Percentiles rank a stretch among this genome's conserved stretches.
Evolutionary conservation across 2,797 vertebrate species (phyloP).

Genomic region (Scleropages formosus): DNA sequence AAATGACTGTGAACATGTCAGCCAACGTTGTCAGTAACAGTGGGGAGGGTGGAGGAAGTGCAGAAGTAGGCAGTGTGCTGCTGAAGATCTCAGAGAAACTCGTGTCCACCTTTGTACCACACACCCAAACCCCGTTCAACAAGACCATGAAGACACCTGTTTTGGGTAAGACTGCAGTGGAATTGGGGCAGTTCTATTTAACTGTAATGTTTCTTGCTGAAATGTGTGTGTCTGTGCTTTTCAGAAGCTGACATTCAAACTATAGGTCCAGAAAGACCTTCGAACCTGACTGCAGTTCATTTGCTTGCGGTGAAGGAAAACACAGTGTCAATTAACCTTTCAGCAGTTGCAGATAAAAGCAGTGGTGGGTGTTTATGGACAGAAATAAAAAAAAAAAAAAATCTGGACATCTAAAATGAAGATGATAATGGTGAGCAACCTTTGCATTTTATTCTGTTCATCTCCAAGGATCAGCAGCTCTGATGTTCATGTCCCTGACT

Average conservation of each 20-base stretch:
- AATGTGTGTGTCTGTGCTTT: background rate
- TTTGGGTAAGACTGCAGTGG: constrained; percentile 48
- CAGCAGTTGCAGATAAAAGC: constrained; percentile 42
- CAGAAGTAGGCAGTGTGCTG: constrained; percentile 41
- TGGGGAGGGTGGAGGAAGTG: constrained; percentile 30
- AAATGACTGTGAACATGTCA: constrained; percentile 33
- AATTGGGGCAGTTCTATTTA: background rate
- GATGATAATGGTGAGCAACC: background rate
- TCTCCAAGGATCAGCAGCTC: constrained; percentile 52
- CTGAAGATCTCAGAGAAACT: constrained; percentile 51
- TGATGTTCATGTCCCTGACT: constrained; percentile 48
- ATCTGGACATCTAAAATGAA: background rate
- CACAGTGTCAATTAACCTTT: constrained; percentile 52
- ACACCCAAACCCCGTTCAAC: constrained; percentile 28
- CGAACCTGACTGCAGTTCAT: background rate
- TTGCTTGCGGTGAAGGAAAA: constrained; percentile 42
- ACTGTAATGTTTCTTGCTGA: background rate
- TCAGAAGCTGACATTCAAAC: constrained; percentile 44
- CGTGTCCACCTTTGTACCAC: constrained; percentile 37
- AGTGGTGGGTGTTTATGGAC: constrained; percentile 44
- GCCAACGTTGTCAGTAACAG: constrained; percentile 25
- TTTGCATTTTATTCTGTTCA: background rate
- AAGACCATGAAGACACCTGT: constrained; percentile 32
- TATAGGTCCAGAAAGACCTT: constrained; percentile 21
- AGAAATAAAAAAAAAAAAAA: too few species aligned